phyloP scores from a whole-genome alignment of 2,888 invertebrate genomes.

The Cryptocheilus praepositus region DNA sequence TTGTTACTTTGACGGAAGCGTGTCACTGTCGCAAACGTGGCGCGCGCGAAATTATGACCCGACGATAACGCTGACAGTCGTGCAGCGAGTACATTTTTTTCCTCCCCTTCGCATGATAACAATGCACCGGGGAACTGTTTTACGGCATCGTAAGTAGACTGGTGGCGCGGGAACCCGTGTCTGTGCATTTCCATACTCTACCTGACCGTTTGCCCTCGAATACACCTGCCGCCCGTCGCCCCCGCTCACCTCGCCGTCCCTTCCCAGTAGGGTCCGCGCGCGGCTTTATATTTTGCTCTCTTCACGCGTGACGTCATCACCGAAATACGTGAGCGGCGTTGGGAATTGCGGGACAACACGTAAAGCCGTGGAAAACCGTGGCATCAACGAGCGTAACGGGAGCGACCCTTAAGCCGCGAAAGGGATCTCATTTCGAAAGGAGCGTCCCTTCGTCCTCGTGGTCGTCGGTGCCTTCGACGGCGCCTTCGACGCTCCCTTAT shows the following conservation, averaged over 20 bases:
- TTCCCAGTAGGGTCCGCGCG: slow-evolving; percentile 46
- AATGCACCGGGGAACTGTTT: slow-evolving; percentile 47
- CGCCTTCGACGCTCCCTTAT: background rate
- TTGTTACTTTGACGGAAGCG: no score
- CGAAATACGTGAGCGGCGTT: slow-evolving; percentile 71
- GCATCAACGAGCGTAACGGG: slow-evolving; percentile 43
- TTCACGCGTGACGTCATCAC: slow-evolving; percentile 74
- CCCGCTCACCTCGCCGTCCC: slow-evolving; percentile 15
- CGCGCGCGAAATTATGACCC: background rate
- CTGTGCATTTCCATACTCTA: slow-evolving; percentile 57
- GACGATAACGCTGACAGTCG: slow-evolving; percentile 2
- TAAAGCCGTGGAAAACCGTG: slow-evolving; percentile 40
- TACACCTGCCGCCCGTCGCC: slow-evolving; percentile 45
- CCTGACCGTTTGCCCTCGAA: slow-evolving; percentile 33
- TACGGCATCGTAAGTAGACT: slow-evolving; percentile 47
- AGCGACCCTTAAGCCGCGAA: slow-evolving; percentile 42
- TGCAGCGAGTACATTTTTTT: slow-evolving; percentile 24
- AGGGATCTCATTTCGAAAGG: slow-evolving; percentile 39
- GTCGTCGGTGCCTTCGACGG: background rate
- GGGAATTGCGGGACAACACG: slow-evolving; percentile 54
- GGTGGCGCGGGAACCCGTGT: slow-evolving; percentile 25
- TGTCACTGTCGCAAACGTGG: background rate
- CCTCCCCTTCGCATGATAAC: slow-evolving; percentile 21
- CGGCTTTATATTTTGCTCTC: slow-evolving; percentile 71
- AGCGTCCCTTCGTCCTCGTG: slow-evolving; percentile 8